These are phyloP conservation scores for Tor tambroides DNA, from an alignment of 2,113 vertebrate species.

Conservation along the genomic window DNA sequence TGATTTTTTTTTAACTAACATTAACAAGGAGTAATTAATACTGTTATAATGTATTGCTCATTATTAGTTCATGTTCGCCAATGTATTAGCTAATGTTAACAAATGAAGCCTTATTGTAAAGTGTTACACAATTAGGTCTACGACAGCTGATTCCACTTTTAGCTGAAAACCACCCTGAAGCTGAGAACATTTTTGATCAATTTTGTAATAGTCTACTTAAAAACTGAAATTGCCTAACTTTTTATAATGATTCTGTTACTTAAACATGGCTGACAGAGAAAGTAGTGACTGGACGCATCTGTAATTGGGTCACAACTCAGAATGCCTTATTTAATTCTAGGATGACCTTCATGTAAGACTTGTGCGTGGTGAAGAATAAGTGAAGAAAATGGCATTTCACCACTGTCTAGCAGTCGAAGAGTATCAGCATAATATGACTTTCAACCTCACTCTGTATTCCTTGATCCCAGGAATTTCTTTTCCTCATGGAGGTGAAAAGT, in stretches of 20 bases:
- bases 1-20: too few relatives aligned
- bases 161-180: neutral
- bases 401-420: neutral
- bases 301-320: neutral
- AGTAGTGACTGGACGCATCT: neutral
- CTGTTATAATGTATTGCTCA: neutral
- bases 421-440: neutral
- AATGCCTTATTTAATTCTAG: neutral
- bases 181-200: neutral
- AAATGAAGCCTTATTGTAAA: neutral
- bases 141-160: neutral
- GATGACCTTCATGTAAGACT: neutral
- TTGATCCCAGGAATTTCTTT: neutral
- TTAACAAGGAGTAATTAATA: too few relatives aligned
- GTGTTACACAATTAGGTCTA: neutral
- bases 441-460: neutral
- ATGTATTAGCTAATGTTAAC: neutral
- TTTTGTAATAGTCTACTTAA: neutral
- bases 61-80: neutral
- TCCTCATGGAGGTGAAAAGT: neutral
- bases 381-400: neutral
- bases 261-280: neutral
- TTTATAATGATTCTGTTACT: neutral
- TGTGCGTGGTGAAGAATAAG: neutral
- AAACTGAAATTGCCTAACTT: neutral